Conservation (phyloP, 2,797 vertebrate species). For the Stomatorhinus walkeri region DNA sequence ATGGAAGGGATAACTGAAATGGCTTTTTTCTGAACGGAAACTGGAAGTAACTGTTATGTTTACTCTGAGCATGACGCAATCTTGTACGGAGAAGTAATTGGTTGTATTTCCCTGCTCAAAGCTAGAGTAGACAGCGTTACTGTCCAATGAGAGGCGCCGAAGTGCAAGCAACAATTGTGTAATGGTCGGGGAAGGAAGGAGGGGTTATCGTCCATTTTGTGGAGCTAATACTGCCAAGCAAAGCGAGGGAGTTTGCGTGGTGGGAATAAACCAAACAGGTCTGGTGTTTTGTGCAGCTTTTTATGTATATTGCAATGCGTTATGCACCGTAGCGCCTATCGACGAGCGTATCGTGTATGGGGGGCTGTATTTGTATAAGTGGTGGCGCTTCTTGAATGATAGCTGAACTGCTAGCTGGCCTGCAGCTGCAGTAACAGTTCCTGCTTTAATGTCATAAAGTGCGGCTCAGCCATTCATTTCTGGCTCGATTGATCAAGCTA, state of each 20-base stretch:
- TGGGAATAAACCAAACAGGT: conserved; percentile 1
- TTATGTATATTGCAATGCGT: neutral
- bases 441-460: neutral
- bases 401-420: neutral
- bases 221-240: neutral
- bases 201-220: conserved; percentile 29
- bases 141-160: conserved; percentile 3
- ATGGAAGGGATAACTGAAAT: neutral
- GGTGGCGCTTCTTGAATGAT: neutral
- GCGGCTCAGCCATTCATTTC: neutral
- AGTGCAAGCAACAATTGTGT: neutral
- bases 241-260: conserved; percentile 4
- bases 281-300: neutral
- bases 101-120: neutral
- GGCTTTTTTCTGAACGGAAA: neutral
- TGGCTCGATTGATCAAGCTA: neutral
- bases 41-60: conserved; percentile 4
- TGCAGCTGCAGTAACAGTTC: neutral
- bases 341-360: neutral
- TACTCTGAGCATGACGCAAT: neutral
- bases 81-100: neutral
- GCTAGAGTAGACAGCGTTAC: neutral
- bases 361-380: neutral
- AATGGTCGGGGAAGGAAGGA: conserved; percentile 14
- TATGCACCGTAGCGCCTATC: neutral